phyloP scores from a whole-genome alignment of 2,888 invertebrate genomes.

The Drosophila melanosoma region DNA sequence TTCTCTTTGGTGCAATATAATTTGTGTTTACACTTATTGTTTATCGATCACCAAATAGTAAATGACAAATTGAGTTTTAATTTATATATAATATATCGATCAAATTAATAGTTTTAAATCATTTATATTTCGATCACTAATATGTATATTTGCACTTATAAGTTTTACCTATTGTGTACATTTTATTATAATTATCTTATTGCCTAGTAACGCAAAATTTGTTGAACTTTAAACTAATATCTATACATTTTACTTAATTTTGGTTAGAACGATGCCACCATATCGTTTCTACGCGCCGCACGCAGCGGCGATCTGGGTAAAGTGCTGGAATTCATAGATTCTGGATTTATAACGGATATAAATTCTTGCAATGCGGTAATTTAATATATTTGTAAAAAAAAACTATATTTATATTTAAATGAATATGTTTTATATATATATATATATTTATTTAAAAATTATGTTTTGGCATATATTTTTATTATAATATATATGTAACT shows the following conservation, averaged over 20 bases:
- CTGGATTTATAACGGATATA: constrained; percentile 95
- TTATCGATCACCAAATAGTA: background rate
- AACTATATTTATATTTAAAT: background rate
- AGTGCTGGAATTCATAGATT: constrained; percentile 96
- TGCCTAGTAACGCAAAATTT: background rate
- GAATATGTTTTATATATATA: background rate
- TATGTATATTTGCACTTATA: background rate
- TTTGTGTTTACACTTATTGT: background rate
- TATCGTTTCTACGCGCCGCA: constrained; percentile 98
- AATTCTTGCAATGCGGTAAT: constrained; percentile 99
- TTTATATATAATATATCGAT: background rate
- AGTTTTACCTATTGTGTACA: background rate
- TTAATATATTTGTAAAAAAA: background rate
- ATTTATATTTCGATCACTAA: background rate
- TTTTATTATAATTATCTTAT: background rate
- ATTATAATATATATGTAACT: background rate
- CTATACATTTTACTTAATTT: background rate
- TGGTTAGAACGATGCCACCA: constrained; percentile 92
- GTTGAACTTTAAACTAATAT: background rate
- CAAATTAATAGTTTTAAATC: background rate
- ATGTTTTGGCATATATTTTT: background rate
- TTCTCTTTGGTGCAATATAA: background rate
- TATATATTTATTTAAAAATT: background rate
- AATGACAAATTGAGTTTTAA: background rate
- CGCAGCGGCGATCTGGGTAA: constrained; percentile 98